phyloP scores from a whole-genome alignment of 2,888 invertebrate species.

The Microplitis deprimator region DNA sequence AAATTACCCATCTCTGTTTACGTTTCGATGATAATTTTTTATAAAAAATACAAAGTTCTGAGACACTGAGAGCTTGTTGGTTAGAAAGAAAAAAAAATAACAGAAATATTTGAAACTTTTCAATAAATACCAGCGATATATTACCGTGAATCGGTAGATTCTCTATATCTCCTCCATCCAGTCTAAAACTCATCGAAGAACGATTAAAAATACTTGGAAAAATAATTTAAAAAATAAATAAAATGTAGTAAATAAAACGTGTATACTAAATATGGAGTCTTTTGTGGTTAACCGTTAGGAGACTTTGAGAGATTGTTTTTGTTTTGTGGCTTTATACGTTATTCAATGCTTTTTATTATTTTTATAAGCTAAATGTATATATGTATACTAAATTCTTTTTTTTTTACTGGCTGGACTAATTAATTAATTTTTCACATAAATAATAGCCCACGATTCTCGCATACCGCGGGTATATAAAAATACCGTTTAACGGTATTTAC shows the following conservation, averaged over 20 bases:
- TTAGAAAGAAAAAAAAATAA: slow-evolving; percentile 8
- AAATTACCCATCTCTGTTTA: slow-evolving; percentile 40
- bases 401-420: slow-evolving; percentile 21
- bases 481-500: background rate
- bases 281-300: slow-evolving; percentile 38
- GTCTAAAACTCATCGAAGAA: slow-evolving; percentile 19
- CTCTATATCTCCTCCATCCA: slow-evolving; percentile 4
- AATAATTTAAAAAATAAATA: slow-evolving; percentile 12
- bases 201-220: slow-evolving; percentile 27
- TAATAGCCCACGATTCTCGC: slow-evolving; percentile 15
- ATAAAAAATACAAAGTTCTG: background rate
- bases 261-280: slow-evolving; percentile 13
- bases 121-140: slow-evolving; percentile 7
- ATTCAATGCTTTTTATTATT: slow-evolving; percentile 18
- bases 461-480: background rate
- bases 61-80: slow-evolving; percentile 2
- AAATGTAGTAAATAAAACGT: slow-evolving; percentile 30
- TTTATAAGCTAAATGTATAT: background rate
- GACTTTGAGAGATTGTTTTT: slow-evolving; percentile 38
- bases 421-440: slow-evolving; percentile 20
- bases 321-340: slow-evolving; percentile 28
- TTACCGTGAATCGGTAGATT: slow-evolving; percentile 13
- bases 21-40: slow-evolving; percentile 33
- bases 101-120: slow-evolving; percentile 7
- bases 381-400: slow-evolving; percentile 1